Conservation (phyloP, 1,140 invertebrate genomes). For the Calephelis virginiensis region DNA sequence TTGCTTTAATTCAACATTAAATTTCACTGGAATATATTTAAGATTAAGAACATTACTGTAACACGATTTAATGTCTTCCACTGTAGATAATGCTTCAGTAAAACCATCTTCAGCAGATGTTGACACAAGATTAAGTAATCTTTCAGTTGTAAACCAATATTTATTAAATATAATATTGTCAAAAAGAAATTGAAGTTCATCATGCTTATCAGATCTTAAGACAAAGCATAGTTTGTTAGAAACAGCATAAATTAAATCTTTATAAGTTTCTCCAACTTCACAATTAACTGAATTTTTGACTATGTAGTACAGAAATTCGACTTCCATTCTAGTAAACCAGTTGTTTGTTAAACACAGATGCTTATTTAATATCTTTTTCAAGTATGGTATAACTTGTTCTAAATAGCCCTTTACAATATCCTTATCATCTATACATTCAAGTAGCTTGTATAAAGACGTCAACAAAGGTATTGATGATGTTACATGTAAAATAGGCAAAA, state of each 20-base stretch:
- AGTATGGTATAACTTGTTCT: constrained; percentile 42
- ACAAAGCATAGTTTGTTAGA: constrained; percentile 78
- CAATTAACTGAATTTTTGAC: constrained; percentile 62
- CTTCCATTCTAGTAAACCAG: constrained; percentile 80
- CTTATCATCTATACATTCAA: constrained; percentile 43
- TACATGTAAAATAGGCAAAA: constrained; percentile 73
- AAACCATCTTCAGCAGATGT: constrained; percentile 67
- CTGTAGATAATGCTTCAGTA: constrained; percentile 61
- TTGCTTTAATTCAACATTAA: constrained; percentile 46
- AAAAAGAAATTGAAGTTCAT: constrained; percentile 73
- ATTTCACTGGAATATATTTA: constrained; percentile 42
- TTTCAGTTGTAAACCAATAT: constrained; percentile 77
- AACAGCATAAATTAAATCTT: constrained; percentile 74
- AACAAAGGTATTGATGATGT: constrained; percentile 77
- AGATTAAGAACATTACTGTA: constrained; percentile 75
- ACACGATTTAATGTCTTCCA: constrained; percentile 72
- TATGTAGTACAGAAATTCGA: constrained; percentile 71
- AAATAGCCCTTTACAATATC: constrained; percentile 40
- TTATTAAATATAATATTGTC: constrained; percentile 78
- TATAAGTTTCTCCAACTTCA: constrained; percentile 51
- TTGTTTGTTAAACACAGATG: constrained; percentile 67
- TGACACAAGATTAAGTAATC: constrained; percentile 73
- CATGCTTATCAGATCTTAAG: constrained; percentile 72
- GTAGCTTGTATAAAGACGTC: constrained; percentile 59
- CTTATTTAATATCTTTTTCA: constrained; percentile 53